Percentiles rank a stretch among this genome's conserved stretches.
phyloP scores from a whole-genome alignment of 2,113 vertebrate genomes.

The Vombatus ursinus region DNA sequence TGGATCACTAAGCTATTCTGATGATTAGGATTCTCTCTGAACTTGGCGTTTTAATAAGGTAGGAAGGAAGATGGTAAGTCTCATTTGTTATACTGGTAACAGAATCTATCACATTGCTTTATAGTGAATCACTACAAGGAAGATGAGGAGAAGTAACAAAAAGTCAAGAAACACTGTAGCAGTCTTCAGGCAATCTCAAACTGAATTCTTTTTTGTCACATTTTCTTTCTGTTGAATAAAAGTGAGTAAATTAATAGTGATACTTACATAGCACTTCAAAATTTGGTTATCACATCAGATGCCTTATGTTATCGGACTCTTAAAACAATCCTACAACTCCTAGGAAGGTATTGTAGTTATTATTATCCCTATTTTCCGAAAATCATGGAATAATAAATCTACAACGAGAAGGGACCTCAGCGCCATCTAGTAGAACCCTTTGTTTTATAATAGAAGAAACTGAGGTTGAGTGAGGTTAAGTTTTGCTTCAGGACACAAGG shows the following conservation, averaged over 20 bases:
- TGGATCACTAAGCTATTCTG: neutral
- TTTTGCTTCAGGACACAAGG: neutral
- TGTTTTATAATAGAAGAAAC: neutral
- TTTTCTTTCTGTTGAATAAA: conserved; percentile 41
- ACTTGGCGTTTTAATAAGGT: conserved; percentile 48
- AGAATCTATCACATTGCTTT: neutral
- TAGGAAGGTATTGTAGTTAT: neutral
- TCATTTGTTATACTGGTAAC: conserved; percentile 32
- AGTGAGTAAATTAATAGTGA: neutral
- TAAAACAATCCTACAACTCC: neutral
- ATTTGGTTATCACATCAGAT: neutral
- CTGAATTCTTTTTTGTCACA: conserved; percentile 18
- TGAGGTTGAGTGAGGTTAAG: neutral
- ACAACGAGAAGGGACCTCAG: neutral
- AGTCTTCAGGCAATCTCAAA: conserved; percentile 2
- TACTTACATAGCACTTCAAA: neutral
- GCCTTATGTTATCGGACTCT: neutral
- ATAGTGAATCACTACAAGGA: conserved; percentile 49
- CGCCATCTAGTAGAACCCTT: neutral
- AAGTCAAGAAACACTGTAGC: conserved; percentile 26
- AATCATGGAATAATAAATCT: neutral
- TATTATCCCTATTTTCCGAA: neutral
- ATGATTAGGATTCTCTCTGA: conserved; percentile 32
- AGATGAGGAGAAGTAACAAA: conserved; percentile 31
- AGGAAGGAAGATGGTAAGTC: conserved; percentile 13